A percentile compares a stretch with the other conserved stretches of the same genome.
These are phyloP conservation scores for Cydia pomonella DNA, from an alignment of 1,140 invertebrate species.

Conservation along the genomic window DNA sequence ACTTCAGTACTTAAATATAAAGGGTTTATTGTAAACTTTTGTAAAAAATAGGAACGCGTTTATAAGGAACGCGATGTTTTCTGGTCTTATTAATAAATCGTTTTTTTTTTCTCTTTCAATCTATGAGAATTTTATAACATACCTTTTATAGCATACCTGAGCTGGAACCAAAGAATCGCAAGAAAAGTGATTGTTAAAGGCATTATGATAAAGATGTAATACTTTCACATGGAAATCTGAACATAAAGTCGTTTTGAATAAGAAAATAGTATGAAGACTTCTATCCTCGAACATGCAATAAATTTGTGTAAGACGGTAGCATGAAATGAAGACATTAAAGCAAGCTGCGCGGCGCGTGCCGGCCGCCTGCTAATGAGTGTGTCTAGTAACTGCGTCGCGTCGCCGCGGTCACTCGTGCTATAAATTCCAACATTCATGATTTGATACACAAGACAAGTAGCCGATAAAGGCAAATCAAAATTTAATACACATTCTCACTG, in stretches of 20 bases:
- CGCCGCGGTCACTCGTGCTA: not conserved
- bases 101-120: too few relatives aligned
- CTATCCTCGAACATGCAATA: constrained; percentile 31
- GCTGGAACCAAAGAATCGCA: not conserved
- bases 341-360: constrained; percentile 31
- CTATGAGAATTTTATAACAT: too few relatives aligned
- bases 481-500: too few relatives aligned
- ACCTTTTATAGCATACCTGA: too few relatives aligned
- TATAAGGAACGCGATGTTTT: too few relatives aligned
- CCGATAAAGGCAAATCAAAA: too few relatives aligned
- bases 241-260: not conserved
- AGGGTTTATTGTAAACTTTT: too few relatives aligned
- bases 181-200: not conserved
- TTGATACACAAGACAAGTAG: not conserved
- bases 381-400: not conserved
- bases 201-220: not conserved
- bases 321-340: constrained; percentile 32
- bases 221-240: not conserved
- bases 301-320: constrained; percentile 32
- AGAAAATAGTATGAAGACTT: constrained; percentile 17
- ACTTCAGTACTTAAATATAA: too few relatives aligned
- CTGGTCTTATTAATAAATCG: too few relatives aligned
- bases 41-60: too few relatives aligned
- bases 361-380: constrained; percentile 31
- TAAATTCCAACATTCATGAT: not conserved